Evolutionary conservation across 2,797 vertebrate species (phyloP).

Genomic region (Bradypodion pumilum): DNA sequence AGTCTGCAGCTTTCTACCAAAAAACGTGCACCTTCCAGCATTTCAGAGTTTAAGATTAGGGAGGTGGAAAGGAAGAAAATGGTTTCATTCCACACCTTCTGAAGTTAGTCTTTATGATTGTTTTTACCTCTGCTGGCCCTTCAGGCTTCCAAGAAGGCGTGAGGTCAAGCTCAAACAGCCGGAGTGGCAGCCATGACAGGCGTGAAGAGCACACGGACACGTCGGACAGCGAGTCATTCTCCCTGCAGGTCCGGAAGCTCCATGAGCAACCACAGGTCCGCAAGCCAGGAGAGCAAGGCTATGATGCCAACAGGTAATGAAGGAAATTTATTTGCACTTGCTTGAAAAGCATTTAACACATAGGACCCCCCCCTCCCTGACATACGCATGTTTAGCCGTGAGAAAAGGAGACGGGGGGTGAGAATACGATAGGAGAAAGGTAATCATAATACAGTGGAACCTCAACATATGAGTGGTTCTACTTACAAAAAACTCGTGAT

Average conservation of each 20-base stretch:
- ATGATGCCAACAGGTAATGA: constrained; percentile 88
- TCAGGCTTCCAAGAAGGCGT: constrained; percentile 72
- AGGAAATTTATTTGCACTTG: not conserved
- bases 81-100: not conserved
- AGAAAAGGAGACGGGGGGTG: too few relatives aligned
- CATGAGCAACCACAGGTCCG: constrained; percentile 85
- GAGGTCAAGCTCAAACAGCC: constrained; percentile 87
- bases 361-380: too few relatives aligned
- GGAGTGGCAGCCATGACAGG: constrained; percentile 88
- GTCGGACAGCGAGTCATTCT: constrained; percentile 88
- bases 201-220: constrained; percentile 88
- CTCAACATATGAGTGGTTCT: too few relatives aligned
- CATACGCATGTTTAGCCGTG: too few relatives aligned
- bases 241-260: constrained; percentile 82
- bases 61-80: not conserved
- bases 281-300: constrained; percentile 76
- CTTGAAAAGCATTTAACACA: not conserved
- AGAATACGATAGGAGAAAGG: too few relatives aligned
- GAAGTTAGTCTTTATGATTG: not conserved
- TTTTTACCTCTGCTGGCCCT: not conserved
- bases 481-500: too few relatives aligned
- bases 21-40: too few relatives aligned
- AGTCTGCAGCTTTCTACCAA: too few relatives aligned
- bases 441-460: too few relatives aligned
- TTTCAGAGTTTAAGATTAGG: too few relatives aligned